Evolutionary conservation across 2,113 vertebrate genomes (phyloP), one percentile per base, ranked within the genome.

Genomic region (Pseudorhombus dupliciocellatus): DNA sequence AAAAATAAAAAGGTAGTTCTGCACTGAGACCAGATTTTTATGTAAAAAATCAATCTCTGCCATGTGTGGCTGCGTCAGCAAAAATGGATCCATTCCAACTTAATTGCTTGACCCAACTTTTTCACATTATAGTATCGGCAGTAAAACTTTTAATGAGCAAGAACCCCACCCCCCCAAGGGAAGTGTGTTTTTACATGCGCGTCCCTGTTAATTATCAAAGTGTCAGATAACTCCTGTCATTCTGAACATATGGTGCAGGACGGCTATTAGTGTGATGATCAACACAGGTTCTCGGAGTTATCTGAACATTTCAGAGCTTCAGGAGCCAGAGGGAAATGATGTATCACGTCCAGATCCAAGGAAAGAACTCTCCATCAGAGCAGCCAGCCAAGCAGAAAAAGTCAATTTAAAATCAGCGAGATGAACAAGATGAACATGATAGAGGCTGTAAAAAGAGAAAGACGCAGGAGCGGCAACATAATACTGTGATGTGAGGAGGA

Each of bases 241-340:
- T 37, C 10, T 37, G 9, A 37, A 37, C 11, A 12, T 3, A 37
- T 11, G 12, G 34, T 11, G 10, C 34, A 3, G 26, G 26, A 5
- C 26, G 10, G 34, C 34, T 3, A 12, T 37, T 3, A 46, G 16
- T 46, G 12, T 10, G 12, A 40, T 2, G 37, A 40, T 40, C 4
- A 8, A 40, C 4, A 46, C 42, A 46, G 2, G 42, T 46, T 40
- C 16, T 1, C 15, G 18, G 15, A 21, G 14, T 22, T 37, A 5
- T 51, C 12, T 63, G 46, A 62, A 55, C 16, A 61, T 70, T 34
- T 51, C 28, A 61, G 48, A 44, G 16, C 20, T 58, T 73, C 26
- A 59, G 58, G 18, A 53, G 53, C n/a, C 25, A 55, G 15, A 5
- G 56, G 42, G 11, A 60, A 60, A 15, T 18, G 28, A 75, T 63